Evolutionary conservation across 2,113 vertebrate genomes (phyloP), one percentile per base, ranked within the genome.

Genomic region (Phalacrocorax brasilianus): DNA sequence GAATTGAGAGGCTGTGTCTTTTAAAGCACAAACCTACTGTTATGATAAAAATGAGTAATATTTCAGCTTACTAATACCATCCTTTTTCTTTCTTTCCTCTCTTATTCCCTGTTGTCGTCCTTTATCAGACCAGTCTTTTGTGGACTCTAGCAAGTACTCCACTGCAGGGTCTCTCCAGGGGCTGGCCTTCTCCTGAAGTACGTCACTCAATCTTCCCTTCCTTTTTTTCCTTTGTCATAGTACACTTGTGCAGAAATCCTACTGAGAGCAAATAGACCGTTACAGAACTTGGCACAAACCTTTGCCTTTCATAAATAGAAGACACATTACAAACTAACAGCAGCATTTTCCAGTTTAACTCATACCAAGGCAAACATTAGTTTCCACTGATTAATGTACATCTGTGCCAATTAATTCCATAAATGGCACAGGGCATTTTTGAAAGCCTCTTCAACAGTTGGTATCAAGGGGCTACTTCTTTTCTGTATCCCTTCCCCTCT

Each of bases 131-230:
- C 98, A 98, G 98, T 99, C 98, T 99, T 99, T 99, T 98, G 98
- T 99, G 98, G 98, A 99, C 98, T 98, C 98, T 99, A 98, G 98
- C 99, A 99, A 99, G 98, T 99, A 99, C 98, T 98, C 98, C 98
- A 98, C 98, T 98, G 98, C 98, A 98, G 98, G 98, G 98, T 98
- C 98, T 98, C 98, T 99, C 98, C 98, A 98, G 95, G 99, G 98
- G 98, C 98, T 99, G 98, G 98, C 98, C 98, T 99, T 99, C 98
- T 99, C 99, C 98, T 99, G 98, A 99, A 99, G 98, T 99, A 99
- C 96, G 99, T 99, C 98, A 97, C 89, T 98, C 96, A 94, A 97
- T 94, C 94, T 98, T 98, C 88, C 95, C 97, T 97, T 97, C 93
- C 97, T 97, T 97, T 97, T 97, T 94, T 95, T 96, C 88, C 95